These are phyloP conservation scores for Brachionus paranguensis DNA, from an alignment of 1,140 invertebrate genomes.

Conservation along the genomic window DNA sequence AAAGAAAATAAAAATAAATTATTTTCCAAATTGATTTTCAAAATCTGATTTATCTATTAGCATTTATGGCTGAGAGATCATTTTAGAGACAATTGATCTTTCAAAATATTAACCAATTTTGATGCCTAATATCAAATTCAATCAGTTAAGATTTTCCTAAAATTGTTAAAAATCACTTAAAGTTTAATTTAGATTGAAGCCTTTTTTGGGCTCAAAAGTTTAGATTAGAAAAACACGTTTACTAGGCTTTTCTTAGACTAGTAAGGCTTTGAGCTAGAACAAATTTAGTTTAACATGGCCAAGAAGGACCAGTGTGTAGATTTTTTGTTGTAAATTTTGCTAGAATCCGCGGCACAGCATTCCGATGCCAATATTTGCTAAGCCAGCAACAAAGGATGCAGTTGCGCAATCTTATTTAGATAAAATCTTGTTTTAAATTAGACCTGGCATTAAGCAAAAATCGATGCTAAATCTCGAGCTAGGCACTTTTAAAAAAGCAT, in stretches of 20 bases:
- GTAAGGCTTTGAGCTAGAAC: not conserved
- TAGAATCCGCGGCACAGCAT: not conserved
- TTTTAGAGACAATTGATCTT: not conserved
- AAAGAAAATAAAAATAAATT: not conserved
- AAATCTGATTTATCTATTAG: slow-evolving; percentile 1
- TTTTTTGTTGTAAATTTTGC: not conserved
- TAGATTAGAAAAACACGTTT: not conserved
- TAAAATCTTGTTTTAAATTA: not conserved
- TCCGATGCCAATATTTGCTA: not conserved
- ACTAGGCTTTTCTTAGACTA: not conserved
- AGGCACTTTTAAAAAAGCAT: not conserved
- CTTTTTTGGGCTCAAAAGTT: not conserved
- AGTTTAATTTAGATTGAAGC: not conserved
- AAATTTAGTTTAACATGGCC: not conserved
- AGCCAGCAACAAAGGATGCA: not conserved
- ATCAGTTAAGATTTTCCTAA: not conserved
- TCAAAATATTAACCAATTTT: not conserved
- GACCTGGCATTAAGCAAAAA: not conserved
- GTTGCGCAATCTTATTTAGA: not conserved
- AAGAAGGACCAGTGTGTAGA: not conserved
- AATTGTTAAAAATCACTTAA: not conserved
- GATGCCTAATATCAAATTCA: not conserved
- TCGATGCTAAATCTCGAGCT: not conserved
- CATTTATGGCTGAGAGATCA: not conserved
- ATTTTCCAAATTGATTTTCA: not conserved